Evolutionary conservation across 2,113 vertebrate species (phyloP).

Genomic region (Mungos mungo): DNA sequence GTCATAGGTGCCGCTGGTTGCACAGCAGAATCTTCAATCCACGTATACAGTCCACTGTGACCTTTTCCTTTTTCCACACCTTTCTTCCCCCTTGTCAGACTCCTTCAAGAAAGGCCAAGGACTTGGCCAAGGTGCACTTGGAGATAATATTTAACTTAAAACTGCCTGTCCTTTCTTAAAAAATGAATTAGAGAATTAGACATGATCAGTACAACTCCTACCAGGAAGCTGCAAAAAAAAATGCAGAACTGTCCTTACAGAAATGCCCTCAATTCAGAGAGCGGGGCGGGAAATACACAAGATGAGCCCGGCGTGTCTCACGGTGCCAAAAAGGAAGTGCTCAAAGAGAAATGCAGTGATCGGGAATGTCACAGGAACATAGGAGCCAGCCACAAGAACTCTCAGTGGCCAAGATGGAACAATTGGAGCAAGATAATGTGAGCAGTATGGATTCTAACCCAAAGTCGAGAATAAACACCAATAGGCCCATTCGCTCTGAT

Average conservation of each 20-base stretch:
- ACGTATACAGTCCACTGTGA: background rate
- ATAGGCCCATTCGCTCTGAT: background rate
- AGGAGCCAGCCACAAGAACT: background rate
- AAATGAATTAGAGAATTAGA: background rate
- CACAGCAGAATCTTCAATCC: background rate
- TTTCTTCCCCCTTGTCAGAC: background rate
- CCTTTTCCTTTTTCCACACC: background rate
- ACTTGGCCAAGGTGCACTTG: background rate
- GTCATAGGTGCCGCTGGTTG: background rate
- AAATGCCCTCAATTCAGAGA: background rate
- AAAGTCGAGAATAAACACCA: background rate
- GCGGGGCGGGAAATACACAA: background rate
- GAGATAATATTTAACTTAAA: conserved; percentile 31
- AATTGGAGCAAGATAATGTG: background rate
- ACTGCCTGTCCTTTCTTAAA: background rate
- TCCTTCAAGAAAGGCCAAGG: conserved; percentile 13
- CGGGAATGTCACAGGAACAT: background rate
- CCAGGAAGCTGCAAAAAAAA: background rate
- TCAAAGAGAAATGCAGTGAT: background rate
- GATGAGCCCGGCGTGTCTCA: background rate
- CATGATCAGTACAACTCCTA: background rate
- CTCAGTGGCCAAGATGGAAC: background rate
- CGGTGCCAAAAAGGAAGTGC: background rate
- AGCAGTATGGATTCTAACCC: background rate
- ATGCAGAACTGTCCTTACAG: background rate